Evolutionary conservation across 1,140 invertebrate genomes (phyloP), one percentile per base, ranked within the genome.

Genomic region (Drosophila sturtevanti): DNA sequence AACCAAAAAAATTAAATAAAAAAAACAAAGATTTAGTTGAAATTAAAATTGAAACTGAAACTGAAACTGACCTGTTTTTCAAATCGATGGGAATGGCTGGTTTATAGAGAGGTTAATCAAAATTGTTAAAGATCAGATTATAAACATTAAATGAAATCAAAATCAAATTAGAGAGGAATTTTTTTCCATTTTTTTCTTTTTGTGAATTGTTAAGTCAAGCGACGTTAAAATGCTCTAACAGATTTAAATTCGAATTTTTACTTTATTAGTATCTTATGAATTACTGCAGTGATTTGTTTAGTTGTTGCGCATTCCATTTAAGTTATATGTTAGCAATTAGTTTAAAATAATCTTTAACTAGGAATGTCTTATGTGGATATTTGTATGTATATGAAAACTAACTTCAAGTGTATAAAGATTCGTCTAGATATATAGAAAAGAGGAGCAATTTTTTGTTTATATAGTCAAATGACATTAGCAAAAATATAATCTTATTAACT

Each of bases 61-160:
- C 35, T 48, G 38, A 62, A 41, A 27, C 59, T 62, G 59, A 44
- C 34, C 58, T 60, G 58, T 60, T 60, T 60, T 31, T 35, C 11
- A 37, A 37, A 37, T 18, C 21, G 37, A 37, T 37, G 35, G 16
- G 58, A 16, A 9, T 61, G 11, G 37, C 34, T 61, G 18, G 59
- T 16, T 38, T 38, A 38, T 22, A 31, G 52, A 31, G 52, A 31
- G 52, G 34, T 38, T 61, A 61, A 61, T 41, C 34, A 48, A 61
- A 48, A 61, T 61, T 61, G 59, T 61, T 61, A 61, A 18, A 48
- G 41, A 48, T 48, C 41, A 48, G 41, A 48, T 48, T 48, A 48
- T 48, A 48, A 18, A 48, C 41, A 48, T 48, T 48, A 48, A 48
- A 48, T 48, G 41, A 48, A 48, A 48, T 48, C 41, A 48, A 48